Base-by-base conservation (phyloP, 2,888 invertebrate species). In the Eupsilia transversa region DNA sequence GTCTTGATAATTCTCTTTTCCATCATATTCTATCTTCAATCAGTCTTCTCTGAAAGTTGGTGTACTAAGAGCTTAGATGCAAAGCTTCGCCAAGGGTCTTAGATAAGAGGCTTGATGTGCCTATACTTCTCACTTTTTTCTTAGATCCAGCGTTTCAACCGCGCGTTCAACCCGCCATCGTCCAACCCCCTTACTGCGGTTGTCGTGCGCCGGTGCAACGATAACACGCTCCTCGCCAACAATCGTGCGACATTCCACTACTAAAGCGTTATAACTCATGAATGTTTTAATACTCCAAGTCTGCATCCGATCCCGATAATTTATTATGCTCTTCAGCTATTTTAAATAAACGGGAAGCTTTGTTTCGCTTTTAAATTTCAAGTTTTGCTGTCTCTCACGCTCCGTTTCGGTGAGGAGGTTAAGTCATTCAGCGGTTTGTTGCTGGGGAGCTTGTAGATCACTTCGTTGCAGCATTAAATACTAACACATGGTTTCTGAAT, bases 241-340 rank as follows among this genome's bases (percentile, higher is more conserved):
- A 89, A 86, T 89, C 88, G 88, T 89, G 88, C 84, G 84, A 91
- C 91, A 89, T 88, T 88, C 88, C 79, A 68, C 80, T 70, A 73
- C 84, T 83, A 84, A 87, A 89, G 87, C 87, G 88, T 87, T 90
- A 89, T 91, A 91, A 91, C 90, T 92, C 92, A 91, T 88, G 91
- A 90, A 91, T 91, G 91, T 91, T 90, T 88, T 89, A 90, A 93
- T 87, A 87, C 85, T 80, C 75, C 74, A 74, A 76, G 83, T 82
- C 79, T 74, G 89, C 87, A 87, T 84, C 84, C 86, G 84, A 86
- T 83, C 79, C 73, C 78, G 83, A 86, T 86, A 80, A 87, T 87
- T 87, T 87, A 87, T 87, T 88, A 81, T 87, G 81, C 82, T 84
- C 72, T 66, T 79, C 74, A 79, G 79, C 85, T 75, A 77, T 85